Evolutionary conservation across 37 sponge, comb jelly and placozoan species (phyloP).

Genomic region (Ephydatia muelleri): DNA sequence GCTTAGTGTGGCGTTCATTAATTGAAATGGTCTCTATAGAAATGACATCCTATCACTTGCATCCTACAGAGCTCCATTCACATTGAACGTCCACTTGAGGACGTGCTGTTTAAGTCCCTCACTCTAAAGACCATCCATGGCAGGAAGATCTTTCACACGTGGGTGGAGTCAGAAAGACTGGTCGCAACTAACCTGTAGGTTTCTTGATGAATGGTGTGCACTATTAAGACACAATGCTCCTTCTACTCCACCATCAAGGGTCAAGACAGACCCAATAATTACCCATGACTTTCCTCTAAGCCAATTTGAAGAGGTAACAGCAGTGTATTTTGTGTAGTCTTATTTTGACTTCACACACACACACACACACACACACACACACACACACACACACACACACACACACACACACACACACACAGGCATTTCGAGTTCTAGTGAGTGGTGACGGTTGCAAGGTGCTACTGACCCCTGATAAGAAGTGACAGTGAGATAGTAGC

Average conservation of each 20-base stretch:
- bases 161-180: slow-evolving; percentile 79
- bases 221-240: too few species aligned
- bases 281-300: slow-evolving; percentile 79
- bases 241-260: slow-evolving; percentile 13
- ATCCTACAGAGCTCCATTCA: slow-evolving; percentile 75
- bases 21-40: background rate
- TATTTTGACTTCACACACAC: too few species aligned
- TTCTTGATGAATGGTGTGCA: background rate
- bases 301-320: slow-evolving; percentile 73
- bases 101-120: slow-evolving; percentile 75
- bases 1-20: background rate
- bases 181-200: slow-evolving; percentile 49
- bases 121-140: slow-evolving; percentile 89
- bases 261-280: slow-evolving; percentile 44
- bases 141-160: slow-evolving; percentile 86
- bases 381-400: slow-evolving; percentile 7
- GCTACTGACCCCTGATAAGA: slow-evolving; percentile 51
- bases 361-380: too few species aligned
- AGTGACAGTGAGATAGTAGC: too few species aligned
- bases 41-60: too few species aligned
- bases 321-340: background rate
- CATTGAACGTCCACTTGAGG: slow-evolving; percentile 68
- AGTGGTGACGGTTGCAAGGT: slow-evolving; percentile 78
- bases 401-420: background rate
- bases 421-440: slow-evolving; percentile 74